Conservation (phyloP, 2,888 invertebrate genomes). For the Dugesia japonica region DNA sequence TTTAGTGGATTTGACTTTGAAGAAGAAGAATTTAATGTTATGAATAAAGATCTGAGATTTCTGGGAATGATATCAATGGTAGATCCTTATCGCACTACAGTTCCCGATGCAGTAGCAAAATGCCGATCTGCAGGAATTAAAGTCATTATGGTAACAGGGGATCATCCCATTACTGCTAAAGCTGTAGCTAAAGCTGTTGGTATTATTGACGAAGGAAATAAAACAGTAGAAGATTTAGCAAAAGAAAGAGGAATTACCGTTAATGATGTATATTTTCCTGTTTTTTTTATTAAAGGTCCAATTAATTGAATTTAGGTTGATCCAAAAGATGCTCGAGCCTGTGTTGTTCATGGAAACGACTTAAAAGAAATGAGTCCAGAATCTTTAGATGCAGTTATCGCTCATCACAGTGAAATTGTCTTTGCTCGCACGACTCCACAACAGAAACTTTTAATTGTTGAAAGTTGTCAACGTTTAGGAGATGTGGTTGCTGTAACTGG, state of each 20-base stretch:
- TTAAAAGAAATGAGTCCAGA: constrained; percentile 20
- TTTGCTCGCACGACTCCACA: constrained; percentile 28
- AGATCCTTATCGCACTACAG: constrained; percentile 87
- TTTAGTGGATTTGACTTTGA: neutral
- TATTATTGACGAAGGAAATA: constrained; percentile 51
- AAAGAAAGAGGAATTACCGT: neutral
- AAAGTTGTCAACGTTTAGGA: constrained; percentile 33
- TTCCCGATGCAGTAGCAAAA: constrained; percentile 91
- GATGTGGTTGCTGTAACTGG: constrained; percentile 32
- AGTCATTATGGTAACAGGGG: neutral
- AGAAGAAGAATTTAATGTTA: constrained; percentile 47
- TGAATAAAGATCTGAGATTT: constrained; percentile 59
- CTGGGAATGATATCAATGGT: constrained; percentile 95
- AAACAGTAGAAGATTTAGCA: constrained; percentile 63
- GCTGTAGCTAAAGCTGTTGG: constrained; percentile 53
- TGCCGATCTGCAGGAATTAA: constrained; percentile 71
- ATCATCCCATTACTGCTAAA: constrained; percentile 50
- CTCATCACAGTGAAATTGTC: constrained; percentile 14
- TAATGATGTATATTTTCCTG: neutral
- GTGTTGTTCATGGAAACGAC: constrained; percentile 24
- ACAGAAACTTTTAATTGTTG: constrained; percentile 21
- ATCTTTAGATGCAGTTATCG: neutral
- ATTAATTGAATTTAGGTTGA: constrained; percentile 16
- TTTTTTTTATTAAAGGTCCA: neutral
- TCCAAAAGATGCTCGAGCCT: constrained; percentile 11